Percentiles rank a stretch among this genome's conserved stretches.
These are phyloP conservation scores for Tenthredo notha DNA, from an alignment of 2,888 invertebrate species.

Conservation along the genomic window DNA sequence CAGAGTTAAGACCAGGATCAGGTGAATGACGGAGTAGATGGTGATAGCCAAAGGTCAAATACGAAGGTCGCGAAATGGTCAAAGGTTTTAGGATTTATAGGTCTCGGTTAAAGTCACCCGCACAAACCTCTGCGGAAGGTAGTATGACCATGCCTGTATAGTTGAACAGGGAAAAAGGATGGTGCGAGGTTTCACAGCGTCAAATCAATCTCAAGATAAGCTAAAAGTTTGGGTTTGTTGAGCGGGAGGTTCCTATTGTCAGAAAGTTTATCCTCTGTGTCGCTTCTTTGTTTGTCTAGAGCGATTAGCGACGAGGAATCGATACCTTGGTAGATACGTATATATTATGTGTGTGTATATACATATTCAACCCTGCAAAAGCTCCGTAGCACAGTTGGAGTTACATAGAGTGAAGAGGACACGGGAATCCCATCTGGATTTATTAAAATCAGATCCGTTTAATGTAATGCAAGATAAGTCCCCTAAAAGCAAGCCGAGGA, in stretches of 20 bases:
- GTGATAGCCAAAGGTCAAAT: background rate
- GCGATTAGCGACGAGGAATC: conserved; percentile 44
- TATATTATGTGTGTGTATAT: background rate
- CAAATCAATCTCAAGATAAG: conserved; percentile 32
- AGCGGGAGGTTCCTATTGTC: background rate
- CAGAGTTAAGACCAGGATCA: background rate
- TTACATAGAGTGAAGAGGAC: conserved; percentile 64
- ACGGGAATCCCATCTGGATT: conserved; percentile 68
- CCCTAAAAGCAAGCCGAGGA: conserved; percentile 62
- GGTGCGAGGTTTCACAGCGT: background rate
- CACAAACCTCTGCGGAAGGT: background rate
- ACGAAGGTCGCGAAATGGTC: background rate
- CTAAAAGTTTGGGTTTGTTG: conserved; percentile 11
- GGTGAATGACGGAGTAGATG: background rate
- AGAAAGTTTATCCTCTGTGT: conserved; percentile 13
- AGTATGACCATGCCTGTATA: background rate
- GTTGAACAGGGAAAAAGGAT: background rate
- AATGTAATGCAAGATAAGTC: conserved; percentile 66
- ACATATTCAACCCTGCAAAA: background rate
- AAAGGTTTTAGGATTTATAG: conserved; percentile 6
- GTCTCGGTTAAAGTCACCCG: background rate
- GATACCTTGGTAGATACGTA: background rate
- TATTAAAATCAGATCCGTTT: conserved; percentile 67
- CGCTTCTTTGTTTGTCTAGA: conserved; percentile 27
- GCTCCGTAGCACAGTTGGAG: conserved; percentile 54